Percentiles rank a stretch among this genome's conserved stretches.
phyloP scores from a whole-genome alignment of 1,140 invertebrate species.

The Eupeodes corollae region DNA sequence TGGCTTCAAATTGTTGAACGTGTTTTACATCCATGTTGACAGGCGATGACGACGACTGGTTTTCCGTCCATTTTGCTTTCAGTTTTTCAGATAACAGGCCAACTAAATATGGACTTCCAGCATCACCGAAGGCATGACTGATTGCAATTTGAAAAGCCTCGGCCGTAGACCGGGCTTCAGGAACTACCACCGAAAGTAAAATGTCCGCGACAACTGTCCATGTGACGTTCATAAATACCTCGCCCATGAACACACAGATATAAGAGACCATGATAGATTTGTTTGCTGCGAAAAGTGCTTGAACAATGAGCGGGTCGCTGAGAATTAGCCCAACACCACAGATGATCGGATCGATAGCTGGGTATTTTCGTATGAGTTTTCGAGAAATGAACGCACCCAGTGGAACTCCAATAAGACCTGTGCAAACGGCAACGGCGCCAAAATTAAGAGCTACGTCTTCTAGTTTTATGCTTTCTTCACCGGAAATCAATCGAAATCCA shows the following conservation, averaged over 20 bases:
- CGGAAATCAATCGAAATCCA: slow-evolving; percentile 50
- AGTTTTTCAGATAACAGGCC: too few species aligned
- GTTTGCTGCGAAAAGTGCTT: slow-evolving; percentile 49
- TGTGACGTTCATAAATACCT: slow-evolving; percentile 68
- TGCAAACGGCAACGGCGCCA: not conserved
- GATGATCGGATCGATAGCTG: slow-evolving; percentile 72
- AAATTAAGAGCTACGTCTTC: too few species aligned
- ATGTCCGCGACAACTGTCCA: slow-evolving; percentile 88
- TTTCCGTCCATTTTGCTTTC: too few species aligned
- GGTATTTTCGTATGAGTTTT: slow-evolving; percentile 48
- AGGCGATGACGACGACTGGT: too few species aligned
- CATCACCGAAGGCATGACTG: too few species aligned
- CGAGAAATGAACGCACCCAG: slow-evolving; percentile 63
- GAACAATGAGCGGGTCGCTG: slow-evolving; percentile 66
- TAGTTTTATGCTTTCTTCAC: too few species aligned
- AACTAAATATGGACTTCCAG: too few species aligned
- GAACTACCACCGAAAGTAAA: slow-evolving; percentile 40
- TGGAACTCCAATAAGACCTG: slow-evolving; percentile 77
- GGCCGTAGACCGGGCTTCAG: too few species aligned
- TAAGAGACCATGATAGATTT: slow-evolving; percentile 46
- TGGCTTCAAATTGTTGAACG: too few species aligned
- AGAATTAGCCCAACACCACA: slow-evolving; percentile 73
- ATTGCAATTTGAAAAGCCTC: too few species aligned
- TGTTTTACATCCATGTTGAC: too few species aligned
- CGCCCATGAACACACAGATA: slow-evolving; percentile 53